A percentile compares a stretch with the other conserved stretches of the same genome.
These are phyloP conservation scores for Puma concolor DNA, from an alignment of 2,113 vertebrate species.

Conservation along the genomic window DNA sequence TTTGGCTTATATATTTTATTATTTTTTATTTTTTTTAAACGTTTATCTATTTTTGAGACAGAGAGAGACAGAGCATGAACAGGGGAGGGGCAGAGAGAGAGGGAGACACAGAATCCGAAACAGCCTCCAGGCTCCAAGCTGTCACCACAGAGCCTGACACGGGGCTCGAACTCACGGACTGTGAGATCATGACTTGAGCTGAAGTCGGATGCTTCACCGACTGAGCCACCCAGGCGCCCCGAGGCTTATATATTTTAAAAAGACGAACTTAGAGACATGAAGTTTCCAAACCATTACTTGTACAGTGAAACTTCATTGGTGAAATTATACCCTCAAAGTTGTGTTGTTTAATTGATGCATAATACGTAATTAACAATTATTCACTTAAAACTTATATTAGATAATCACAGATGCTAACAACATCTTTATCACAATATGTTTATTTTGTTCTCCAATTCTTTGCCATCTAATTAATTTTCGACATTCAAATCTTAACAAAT, in stretches of 20 bases:
- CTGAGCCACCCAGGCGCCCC: background rate
- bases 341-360: background rate
- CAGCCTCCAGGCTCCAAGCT: background rate
- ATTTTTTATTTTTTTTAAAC: background rate
- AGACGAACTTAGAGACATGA: background rate
- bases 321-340: background rate
- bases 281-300: background rate
- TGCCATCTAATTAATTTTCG: background rate
- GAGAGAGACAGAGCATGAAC: background rate
- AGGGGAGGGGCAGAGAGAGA: background rate
- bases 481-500: background rate
- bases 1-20: background rate
- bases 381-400: conserved; percentile 6
- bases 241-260: background rate
- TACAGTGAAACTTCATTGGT: background rate
- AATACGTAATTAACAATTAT: background rate
- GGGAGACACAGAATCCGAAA: background rate
- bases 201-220: background rate
- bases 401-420: background rate
- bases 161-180: background rate
- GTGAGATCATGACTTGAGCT: background rate
- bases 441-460: conserved; percentile 4
- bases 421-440: background rate
- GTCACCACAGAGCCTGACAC: background rate
- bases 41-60: background rate